phyloP scores from a whole-genome alignment of 2,888 invertebrate species.

The Adela reaumurella region DNA sequence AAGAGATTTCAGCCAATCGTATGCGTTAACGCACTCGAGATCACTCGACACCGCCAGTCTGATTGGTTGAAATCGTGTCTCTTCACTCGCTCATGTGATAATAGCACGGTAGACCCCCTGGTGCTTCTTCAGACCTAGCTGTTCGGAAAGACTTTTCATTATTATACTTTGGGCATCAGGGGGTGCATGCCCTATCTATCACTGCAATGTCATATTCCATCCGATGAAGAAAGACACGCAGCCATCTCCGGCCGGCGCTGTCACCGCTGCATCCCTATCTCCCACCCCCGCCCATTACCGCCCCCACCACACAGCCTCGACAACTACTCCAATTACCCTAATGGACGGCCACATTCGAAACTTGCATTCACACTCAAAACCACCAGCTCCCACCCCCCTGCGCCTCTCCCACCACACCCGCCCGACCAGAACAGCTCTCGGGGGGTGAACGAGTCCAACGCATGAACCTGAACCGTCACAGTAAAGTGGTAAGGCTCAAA shows the following conservation, averaged over 20 bases:
- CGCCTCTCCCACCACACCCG: slow-evolving; percentile 20
- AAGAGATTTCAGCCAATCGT: no score
- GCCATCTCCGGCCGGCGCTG: neutral
- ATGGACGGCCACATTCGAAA: slow-evolving; percentile 41
- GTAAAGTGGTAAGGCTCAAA: no score
- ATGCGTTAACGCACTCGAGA: no score
- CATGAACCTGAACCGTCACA: no score
- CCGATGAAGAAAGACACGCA: neutral
- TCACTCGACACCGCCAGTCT: no score
- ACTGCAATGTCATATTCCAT: neutral
- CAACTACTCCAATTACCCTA: slow-evolving; percentile 51
- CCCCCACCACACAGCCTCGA: slow-evolving; percentile 23
- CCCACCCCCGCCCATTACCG: slow-evolving; percentile 5
- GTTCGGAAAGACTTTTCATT: neutral
- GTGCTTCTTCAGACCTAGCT: no score
- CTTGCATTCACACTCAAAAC: slow-evolving; percentile 52
- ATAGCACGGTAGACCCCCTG: no score
- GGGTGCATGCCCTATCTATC: neutral
- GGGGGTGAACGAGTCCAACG: no score
- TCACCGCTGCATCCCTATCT: neutral
- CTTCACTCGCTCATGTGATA: no score
- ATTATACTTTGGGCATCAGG: neutral
- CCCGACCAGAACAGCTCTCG: no score
- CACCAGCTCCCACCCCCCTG: slow-evolving; percentile 25
- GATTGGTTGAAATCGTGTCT: no score